A percentile compares a stretch with the other conserved stretches of the same genome.
Conservation (phyloP, 2,888 invertebrate genomes). For the Caenorhabditis panamensis region DNA sequence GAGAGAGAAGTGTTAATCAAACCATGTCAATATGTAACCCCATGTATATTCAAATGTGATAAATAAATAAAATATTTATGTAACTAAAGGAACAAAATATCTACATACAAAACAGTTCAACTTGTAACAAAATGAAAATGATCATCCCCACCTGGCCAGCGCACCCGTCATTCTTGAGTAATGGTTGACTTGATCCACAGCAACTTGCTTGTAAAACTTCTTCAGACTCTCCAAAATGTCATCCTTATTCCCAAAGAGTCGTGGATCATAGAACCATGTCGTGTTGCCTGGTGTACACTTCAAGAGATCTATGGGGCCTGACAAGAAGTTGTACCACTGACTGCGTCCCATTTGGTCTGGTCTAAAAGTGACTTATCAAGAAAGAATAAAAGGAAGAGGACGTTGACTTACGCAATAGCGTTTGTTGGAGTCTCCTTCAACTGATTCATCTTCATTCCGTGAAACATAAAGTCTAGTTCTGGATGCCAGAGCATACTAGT, state of each 20-base stretch:
- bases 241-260: conserved; percentile 35
- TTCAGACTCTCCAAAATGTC: conserved; percentile 26
- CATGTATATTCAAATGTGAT: conserved; percentile 10
- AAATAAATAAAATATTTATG: conserved; percentile 1
- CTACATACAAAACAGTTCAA: neutral
- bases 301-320: conserved; percentile 39
- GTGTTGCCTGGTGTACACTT: conserved; percentile 48
- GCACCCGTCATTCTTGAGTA: conserved; percentile 41
- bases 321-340: conserved; percentile 56
- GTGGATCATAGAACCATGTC: conserved; percentile 46
- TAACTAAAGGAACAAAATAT: too few species aligned
- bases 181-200: conserved; percentile 29
- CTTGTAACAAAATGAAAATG: neutral
- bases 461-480: conserved; percentile 66
- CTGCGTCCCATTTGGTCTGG: conserved; percentile 31
- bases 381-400: neutral
- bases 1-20: conserved; percentile 58
- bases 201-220: conserved; percentile 26
- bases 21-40: neutral
- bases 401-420: conserved; percentile 23
- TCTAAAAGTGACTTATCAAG: conserved; percentile 9
- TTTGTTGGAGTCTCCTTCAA: conserved; percentile 26
- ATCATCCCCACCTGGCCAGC: conserved; percentile 1
- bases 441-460: conserved; percentile 60
- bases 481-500: conserved; percentile 61